These are phyloP conservation scores for Jordanella pulchra DNA, from an alignment of 2,797 vertebrate genomes.

Conservation along the genomic window DNA sequence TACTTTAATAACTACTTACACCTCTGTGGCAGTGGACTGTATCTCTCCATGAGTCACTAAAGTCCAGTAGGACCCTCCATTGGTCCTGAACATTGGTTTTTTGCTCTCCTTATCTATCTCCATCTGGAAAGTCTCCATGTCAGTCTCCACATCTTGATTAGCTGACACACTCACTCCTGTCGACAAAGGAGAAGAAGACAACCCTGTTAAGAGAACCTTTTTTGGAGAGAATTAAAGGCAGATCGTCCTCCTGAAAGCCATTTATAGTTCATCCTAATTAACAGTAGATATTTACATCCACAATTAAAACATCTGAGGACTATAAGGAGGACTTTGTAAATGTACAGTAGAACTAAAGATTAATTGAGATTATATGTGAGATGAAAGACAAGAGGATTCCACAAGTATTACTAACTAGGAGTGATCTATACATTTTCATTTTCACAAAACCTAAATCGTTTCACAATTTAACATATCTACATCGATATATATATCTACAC, in stretches of 20 bases:
- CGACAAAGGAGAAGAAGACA: constrained; percentile 23
- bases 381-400: neutral
- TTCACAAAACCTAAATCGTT: no score
- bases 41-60: constrained; percentile 93
- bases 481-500: no score
- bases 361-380: neutral
- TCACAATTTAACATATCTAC: no score
- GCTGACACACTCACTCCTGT: constrained; percentile 93
- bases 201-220: constrained; percentile 2
- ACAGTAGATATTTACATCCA: neutral
- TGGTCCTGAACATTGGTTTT: constrained; percentile 92
- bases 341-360: neutral
- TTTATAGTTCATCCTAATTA: constrained; percentile 4
- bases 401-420: neutral
- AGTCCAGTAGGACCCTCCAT: constrained; percentile 92
- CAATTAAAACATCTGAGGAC: neutral
- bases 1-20: constrained; percentile 78
- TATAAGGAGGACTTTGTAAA: neutral
- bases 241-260: constrained; percentile 5
- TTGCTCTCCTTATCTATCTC: constrained; percentile 90
- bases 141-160: constrained; percentile 94
- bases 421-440: neutral
- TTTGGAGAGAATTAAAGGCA: neutral
- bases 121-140: constrained; percentile 97
- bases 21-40: constrained; percentile 90